Evolutionary conservation across 2,113 vertebrate species (phyloP).

Genomic region (Poeciliopsis prolifica): DNA sequence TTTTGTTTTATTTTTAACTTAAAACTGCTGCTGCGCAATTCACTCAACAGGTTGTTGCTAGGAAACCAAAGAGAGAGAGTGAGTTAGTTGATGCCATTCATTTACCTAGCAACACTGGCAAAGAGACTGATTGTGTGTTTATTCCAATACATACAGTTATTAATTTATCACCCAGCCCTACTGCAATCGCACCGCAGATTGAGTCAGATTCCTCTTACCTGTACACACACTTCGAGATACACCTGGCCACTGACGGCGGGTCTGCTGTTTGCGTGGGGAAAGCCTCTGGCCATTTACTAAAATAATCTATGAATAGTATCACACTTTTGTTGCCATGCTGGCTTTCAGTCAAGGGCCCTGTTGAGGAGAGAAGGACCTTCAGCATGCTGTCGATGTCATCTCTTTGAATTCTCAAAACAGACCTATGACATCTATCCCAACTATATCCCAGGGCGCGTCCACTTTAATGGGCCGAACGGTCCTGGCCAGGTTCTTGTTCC

Average conservation of each 20-base stretch:
- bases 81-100: too few relatives aligned
- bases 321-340: conserved; percentile 80
- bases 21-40: too few relatives aligned
- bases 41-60: too few relatives aligned
- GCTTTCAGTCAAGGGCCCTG: conserved; percentile 87
- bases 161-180: too few relatives aligned
- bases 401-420: conserved; percentile 7
- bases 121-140: too few relatives aligned
- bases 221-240: conserved; percentile 85
- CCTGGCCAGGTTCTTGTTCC: conserved; percentile 81
- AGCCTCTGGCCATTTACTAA: conserved; percentile 91
- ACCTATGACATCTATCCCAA: conserved; percentile 86
- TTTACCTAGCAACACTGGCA: too few relatives aligned
- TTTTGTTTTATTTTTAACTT: too few relatives aligned
- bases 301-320: conserved; percentile 84
- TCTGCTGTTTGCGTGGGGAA: conserved; percentile 85
- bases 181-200: too few relatives aligned
- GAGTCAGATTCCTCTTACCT: conserved; percentile 72
- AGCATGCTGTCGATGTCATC: background rate
- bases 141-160: too few relatives aligned
- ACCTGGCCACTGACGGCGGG: conserved; percentile 82
- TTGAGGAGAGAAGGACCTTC: background rate
- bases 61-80: too few relatives aligned
- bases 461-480: conserved; percentile 83
- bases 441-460: conserved; percentile 87